A percentile compares a stretch with the other conserved stretches of the same genome.
These are phyloP conservation scores for Tipula helvola DNA, from an alignment of 2,888 invertebrate genomes.

Conservation along the genomic window DNA sequence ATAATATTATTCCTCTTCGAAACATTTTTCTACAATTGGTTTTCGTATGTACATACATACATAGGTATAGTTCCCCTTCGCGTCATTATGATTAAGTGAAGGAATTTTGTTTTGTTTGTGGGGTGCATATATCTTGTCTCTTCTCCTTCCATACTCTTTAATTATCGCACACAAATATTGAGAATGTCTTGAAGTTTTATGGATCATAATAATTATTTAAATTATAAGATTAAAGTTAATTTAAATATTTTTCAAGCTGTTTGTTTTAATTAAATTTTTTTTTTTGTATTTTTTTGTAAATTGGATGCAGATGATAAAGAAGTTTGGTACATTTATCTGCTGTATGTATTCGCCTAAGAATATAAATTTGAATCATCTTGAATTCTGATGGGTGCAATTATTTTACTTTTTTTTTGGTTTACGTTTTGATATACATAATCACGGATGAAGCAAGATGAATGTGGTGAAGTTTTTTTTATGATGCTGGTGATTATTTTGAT, in stretches of 20 bases:
- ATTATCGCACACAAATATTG: neutral
- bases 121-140: neutral
- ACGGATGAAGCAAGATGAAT: neutral
- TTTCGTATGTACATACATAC: neutral
- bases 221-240: neutral
- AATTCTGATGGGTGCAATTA: neutral
- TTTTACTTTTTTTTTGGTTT: neutral
- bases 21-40: neutral
- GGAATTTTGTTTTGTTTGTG: neutral
- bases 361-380: neutral
- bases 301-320: neutral
- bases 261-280: neutral
- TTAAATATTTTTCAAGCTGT: slow-evolving; percentile 4
- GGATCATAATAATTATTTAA: neutral
- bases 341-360: neutral
- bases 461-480: neutral
- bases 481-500: neutral
- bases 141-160: neutral
- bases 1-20: neutral
- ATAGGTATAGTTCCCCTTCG: neutral
- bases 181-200: neutral
- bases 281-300: neutral
- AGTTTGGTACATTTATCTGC: neutral
- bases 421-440: neutral
- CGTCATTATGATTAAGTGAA: slow-evolving; percentile 4